Percentiles rank a stretch among this genome's conserved stretches.
Conservation (phyloP, 2,797 vertebrate species). For the Toxotes lorentzi region DNA sequence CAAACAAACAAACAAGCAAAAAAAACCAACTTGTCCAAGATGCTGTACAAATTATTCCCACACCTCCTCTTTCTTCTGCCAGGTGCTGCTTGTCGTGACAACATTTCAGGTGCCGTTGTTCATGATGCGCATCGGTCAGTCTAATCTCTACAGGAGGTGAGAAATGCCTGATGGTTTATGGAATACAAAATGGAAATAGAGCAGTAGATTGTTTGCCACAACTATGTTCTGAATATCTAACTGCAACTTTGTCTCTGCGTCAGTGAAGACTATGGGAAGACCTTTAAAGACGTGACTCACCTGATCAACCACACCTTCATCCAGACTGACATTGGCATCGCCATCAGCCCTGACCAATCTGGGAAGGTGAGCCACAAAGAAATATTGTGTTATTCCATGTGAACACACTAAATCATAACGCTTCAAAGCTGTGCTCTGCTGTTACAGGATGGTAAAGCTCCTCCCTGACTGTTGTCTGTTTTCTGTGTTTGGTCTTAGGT, state of each 20-base stretch:
- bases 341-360: slow-evolving; percentile 92
- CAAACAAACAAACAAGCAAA: background rate
- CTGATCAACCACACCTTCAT: slow-evolving; percentile 96
- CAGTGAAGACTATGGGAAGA: slow-evolving; percentile 97
- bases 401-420: background rate
- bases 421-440: background rate
- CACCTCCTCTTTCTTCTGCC: slow-evolving; percentile 14
- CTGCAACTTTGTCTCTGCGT: slow-evolving; percentile 52
- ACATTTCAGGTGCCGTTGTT: slow-evolving; percentile 92
- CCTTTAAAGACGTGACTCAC: slow-evolving; percentile 90
- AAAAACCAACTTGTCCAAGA: background rate
- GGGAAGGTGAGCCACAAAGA: slow-evolving; percentile 87
- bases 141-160: slow-evolving; percentile 95
- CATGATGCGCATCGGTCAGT: slow-evolving; percentile 91
- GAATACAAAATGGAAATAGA: background rate
- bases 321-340: slow-evolving; percentile 93
- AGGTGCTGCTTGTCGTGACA: slow-evolving; percentile 94
- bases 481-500: slow-evolving; percentile 84
- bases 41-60: background rate
- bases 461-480: background rate
- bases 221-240: slow-evolving; percentile 44
- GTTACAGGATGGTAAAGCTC: background rate
- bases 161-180: slow-evolving; percentile 1
- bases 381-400: background rate
- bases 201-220: background rate